Percentiles rank a stretch among this genome's conserved stretches.
phyloP scores from a whole-genome alignment of 2,888 invertebrate species.

The Agrotis exclamationis region DNA sequence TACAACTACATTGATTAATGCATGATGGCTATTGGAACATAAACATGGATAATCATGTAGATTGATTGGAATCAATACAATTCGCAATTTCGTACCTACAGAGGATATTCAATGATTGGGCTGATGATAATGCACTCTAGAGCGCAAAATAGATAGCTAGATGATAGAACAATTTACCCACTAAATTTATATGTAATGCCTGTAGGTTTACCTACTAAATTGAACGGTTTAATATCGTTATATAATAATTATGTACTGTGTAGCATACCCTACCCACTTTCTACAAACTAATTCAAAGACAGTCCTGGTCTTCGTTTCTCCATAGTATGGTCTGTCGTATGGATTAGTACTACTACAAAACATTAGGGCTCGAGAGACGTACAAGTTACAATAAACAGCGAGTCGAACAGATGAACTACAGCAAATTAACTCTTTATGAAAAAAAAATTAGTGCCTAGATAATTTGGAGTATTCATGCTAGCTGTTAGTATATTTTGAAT shows the following conservation, averaged over 20 bases:
- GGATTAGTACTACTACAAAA: neutral
- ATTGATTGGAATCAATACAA: constrained; percentile 26
- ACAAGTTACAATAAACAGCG: neutral
- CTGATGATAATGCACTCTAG: constrained; percentile 20
- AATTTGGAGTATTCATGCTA: constrained; percentile 22
- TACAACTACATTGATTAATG: constrained; percentile 12
- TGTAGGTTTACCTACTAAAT: neutral
- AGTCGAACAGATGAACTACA: neutral
- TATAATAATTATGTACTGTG: no score
- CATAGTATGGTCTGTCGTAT: neutral
- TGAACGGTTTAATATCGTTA: neutral
- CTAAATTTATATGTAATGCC: constrained; percentile 1
- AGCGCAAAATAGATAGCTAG: constrained; percentile 31
- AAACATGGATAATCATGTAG: constrained; percentile 27
- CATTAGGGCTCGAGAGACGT: no score
- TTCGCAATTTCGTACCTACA: constrained; percentile 12
- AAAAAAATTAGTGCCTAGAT: constrained; percentile 51
- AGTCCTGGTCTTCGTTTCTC: neutral
- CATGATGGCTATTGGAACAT: constrained; percentile 12
- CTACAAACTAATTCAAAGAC: neutral
- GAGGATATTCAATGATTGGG: constrained; percentile 8
- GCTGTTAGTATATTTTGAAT: constrained; percentile 21
- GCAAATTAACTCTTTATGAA: neutral
- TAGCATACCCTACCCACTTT: constrained; percentile 7
- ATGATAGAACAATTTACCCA: constrained; percentile 15